A percentile compares a stretch with the other conserved stretches of the same genome.
Evolutionary conservation across 2,888 invertebrate genomes (phyloP).

Genomic region (Epinotia ramella): DNA sequence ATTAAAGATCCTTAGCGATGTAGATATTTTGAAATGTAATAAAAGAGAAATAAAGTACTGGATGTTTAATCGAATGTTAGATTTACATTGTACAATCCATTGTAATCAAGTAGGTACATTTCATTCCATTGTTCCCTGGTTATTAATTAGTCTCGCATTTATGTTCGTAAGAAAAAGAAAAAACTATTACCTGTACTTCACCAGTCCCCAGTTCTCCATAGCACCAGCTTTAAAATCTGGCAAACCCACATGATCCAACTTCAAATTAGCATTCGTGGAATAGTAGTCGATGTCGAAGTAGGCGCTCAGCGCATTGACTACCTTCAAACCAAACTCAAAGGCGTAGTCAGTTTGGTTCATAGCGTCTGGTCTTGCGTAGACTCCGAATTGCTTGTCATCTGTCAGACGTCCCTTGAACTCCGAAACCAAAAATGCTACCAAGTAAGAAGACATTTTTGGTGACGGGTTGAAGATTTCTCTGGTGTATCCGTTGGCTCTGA

Average conservation of each 20-base stretch:
- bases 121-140: too few species aligned
- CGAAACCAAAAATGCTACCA: slow-evolving; percentile 93
- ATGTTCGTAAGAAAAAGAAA: too few species aligned
- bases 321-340: slow-evolving; percentile 83
- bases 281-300: slow-evolving; percentile 86
- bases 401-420: slow-evolving; percentile 83
- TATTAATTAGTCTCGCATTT: too few species aligned
- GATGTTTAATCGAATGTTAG: too few species aligned
- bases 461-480: slow-evolving; percentile 85
- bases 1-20: too few species aligned
- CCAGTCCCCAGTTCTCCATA: slow-evolving; percentile 97
- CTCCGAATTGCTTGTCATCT: slow-evolving; percentile 77
- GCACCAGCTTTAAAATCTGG: slow-evolving; percentile 94
- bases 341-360: slow-evolving; percentile 88
- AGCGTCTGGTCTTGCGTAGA: slow-evolving; percentile 90
- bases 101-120: too few species aligned
- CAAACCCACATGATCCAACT: slow-evolving; percentile 94
- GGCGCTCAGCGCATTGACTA: slow-evolving; percentile 79
- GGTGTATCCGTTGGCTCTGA: slow-evolving; percentile 85
- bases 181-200: slow-evolving; percentile 89
- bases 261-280: slow-evolving; percentile 84
- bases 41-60: too few species aligned
- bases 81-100: too few species aligned
- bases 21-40: too few species aligned
- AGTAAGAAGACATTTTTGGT: slow-evolving; percentile 92